These are phyloP conservation scores for Esperia sulphurella DNA, from an alignment of 2,888 invertebrate species.

Conservation along the genomic window DNA sequence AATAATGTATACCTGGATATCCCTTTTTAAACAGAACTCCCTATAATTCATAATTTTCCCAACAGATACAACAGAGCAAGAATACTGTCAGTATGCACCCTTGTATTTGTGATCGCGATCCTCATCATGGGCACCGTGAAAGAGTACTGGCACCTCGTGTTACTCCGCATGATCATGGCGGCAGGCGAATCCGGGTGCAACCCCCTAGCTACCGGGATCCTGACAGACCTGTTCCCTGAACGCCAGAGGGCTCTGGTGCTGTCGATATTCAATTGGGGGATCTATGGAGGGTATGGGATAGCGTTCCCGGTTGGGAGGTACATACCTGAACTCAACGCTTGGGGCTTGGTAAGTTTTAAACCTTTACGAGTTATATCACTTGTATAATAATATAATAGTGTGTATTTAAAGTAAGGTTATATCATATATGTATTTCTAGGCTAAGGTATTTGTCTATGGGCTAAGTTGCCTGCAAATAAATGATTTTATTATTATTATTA, in stretches of 20 bases:
- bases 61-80: constrained; percentile 84
- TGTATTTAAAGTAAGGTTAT: too few species aligned
- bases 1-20: too few species aligned
- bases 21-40: too few species aligned
- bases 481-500: too few species aligned
- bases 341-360: constrained; percentile 85
- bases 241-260: constrained; percentile 91
- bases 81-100: constrained; percentile 86
- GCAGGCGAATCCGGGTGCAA: constrained; percentile 94
- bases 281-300: constrained; percentile 95
- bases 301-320: constrained; percentile 95
- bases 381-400: too few species aligned
- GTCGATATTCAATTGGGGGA: constrained; percentile 97
- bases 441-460: too few species aligned
- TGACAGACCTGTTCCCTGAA: constrained; percentile 90
- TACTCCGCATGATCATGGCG: constrained; percentile 91
- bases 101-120: constrained; percentile 90
- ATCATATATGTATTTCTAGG: too few species aligned
- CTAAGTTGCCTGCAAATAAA: too few species aligned
- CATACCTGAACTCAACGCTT: constrained; percentile 85
- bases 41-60: too few species aligned
- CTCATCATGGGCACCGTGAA: constrained; percentile 91
- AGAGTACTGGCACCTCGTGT: constrained; percentile 93
- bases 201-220: constrained; percentile 90
- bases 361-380: too few species aligned